Evolutionary conservation across 2,888 invertebrate species (phyloP).

Genomic region (Megamerina dolium): DNA sequence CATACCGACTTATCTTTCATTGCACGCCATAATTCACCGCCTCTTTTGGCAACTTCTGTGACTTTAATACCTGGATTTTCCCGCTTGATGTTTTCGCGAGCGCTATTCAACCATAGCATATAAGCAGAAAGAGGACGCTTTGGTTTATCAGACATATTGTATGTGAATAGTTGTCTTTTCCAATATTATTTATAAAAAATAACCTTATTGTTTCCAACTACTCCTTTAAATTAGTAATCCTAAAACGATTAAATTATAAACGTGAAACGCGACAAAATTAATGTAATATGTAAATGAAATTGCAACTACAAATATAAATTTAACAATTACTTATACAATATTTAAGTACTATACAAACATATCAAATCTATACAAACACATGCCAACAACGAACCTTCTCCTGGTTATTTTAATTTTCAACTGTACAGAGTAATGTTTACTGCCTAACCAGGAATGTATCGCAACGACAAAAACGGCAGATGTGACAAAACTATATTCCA

Average conservation of each 20-base stretch:
- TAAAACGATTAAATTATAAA: no score
- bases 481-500: no score
- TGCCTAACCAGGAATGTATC: no score
- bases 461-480: no score
- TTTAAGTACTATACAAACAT: neutral
- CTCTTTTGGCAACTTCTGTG: slow-evolving; percentile 88
- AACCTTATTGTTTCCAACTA: no score
- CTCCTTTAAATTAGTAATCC: no score
- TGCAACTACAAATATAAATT: no score
- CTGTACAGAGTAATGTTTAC: slow-evolving; percentile 37
- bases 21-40: slow-evolving; percentile 88
- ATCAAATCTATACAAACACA: neutral
- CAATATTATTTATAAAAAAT: slow-evolving; percentile 6
- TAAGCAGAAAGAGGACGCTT: slow-evolving; percentile 88
- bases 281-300: no score
- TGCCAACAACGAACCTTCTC: slow-evolving; percentile 35
- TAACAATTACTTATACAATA: no score
- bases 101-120: slow-evolving; percentile 89
- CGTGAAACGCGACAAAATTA: no score
- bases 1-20: slow-evolving; percentile 77
- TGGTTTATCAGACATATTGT: slow-evolving; percentile 81
- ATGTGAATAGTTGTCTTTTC: slow-evolving; percentile 21
- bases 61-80: slow-evolving; percentile 84
- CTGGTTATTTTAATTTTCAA: slow-evolving; percentile 33
- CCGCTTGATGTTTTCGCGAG: slow-evolving; percentile 75